These are phyloP conservation scores for Scotopteryx bipunctaria DNA, from an alignment of 2,888 invertebrate species.

Conservation along the genomic window DNA sequence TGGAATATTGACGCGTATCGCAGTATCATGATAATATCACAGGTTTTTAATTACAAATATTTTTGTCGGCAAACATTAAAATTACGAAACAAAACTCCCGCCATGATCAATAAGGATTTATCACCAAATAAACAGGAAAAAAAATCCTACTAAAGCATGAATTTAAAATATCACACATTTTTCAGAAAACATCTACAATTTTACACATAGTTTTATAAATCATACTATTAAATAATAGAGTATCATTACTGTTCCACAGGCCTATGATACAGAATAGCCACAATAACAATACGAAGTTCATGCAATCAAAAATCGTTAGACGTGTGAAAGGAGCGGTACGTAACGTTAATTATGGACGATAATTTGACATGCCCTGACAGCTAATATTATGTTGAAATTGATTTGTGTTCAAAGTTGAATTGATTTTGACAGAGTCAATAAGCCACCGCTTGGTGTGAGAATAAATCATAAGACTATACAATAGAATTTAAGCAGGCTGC, in stretches of 20 bases:
- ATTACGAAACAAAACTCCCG: no score
- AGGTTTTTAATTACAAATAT: no score
- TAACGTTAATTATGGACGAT: conserved; percentile 71
- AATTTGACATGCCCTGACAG: conserved; percentile 80
- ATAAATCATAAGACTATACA: conserved; percentile 40
- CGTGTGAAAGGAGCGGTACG: conserved; percentile 66
- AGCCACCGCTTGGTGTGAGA: conserved; percentile 69
- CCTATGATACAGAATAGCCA: conserved; percentile 38
- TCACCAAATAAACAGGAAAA: no score
- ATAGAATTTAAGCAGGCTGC: conserved; percentile 34
- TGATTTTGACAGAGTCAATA: conserved; percentile 82
- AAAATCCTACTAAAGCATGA: no score
- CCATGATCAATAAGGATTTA: no score
- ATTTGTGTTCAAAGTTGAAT: conserved; percentile 81
- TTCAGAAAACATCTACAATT: no score
- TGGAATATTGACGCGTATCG: no score
- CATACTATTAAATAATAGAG: conserved; percentile 1
- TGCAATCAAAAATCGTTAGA: conserved; percentile 54
- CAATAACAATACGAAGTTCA: conserved; percentile 53
- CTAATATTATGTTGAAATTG: conserved; percentile 79
- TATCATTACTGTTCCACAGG: conserved; percentile 18
- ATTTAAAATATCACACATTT: no score
- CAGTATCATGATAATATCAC: no score
- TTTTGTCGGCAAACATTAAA: no score
- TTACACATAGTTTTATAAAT: no score